These are phyloP conservation scores for Aspidiotus destructor DNA, from an alignment of 2,888 invertebrate species.

Conservation along the genomic window DNA sequence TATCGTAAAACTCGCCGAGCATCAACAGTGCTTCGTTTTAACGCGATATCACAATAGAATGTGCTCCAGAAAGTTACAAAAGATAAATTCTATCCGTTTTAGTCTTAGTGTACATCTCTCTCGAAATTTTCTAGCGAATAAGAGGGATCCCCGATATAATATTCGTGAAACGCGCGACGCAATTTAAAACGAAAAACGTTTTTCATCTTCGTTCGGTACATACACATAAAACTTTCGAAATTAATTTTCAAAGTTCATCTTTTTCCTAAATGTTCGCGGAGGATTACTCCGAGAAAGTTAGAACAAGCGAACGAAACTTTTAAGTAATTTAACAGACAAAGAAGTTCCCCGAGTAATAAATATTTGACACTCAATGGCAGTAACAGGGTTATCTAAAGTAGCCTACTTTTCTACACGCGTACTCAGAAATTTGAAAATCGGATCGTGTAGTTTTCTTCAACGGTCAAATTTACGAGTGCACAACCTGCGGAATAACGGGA, in stretches of 20 bases:
- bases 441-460: background rate
- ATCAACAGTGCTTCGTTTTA: too few relatives aligned
- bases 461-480: too few relatives aligned
- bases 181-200: constrained; percentile 26
- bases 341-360: constrained; percentile 12
- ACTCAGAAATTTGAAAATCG: constrained; percentile 6
- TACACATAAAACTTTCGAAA: constrained; percentile 26
- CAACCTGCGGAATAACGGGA: too few relatives aligned
- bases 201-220: constrained; percentile 26
- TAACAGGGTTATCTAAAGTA: constrained; percentile 4
- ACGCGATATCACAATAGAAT: too few relatives aligned
- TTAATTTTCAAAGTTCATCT: constrained; percentile 31
- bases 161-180: constrained; percentile 1
- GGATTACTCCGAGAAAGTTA: constrained; percentile 14
- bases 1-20: too few relatives aligned
- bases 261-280: constrained; percentile 21
- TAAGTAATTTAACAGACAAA: constrained; percentile 22
- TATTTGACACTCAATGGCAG: background rate
- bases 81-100: too few relatives aligned
- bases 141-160: too few relatives aligned
- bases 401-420: background rate
- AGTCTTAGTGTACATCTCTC: too few relatives aligned
- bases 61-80: too few relatives aligned
- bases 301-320: constrained; percentile 16
- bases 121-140: too few relatives aligned